Evolutionary conservation across 2,797 vertebrate species (phyloP).

Genomic region (Ptychobarbus kaznakovi): DNA sequence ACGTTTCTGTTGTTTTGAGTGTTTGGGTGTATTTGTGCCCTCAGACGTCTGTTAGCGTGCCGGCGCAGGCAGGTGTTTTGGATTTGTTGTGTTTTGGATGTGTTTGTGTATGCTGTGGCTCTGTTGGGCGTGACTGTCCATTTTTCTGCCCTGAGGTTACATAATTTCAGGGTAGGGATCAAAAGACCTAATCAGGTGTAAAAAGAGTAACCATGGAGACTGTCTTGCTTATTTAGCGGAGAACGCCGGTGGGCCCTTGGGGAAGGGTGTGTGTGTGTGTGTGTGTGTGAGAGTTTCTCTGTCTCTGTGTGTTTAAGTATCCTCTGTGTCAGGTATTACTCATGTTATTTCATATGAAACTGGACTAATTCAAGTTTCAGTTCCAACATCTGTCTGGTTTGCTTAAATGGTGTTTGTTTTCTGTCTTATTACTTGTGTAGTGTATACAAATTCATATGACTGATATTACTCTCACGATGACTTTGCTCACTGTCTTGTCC

Average conservation of each 20-base stretch:
- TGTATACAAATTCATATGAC: neutral
- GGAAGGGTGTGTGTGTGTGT: conserved; percentile 50
- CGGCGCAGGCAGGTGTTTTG: conserved; percentile 10
- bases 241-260: conserved; percentile 55
- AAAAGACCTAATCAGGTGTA: conserved; percentile 69
- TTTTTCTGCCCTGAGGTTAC: conserved; percentile 56
- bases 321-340: conserved; percentile 48
- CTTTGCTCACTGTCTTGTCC: neutral
- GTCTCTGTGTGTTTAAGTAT: conserved; percentile 57
- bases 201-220: conserved; percentile 62
- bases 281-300: conserved; percentile 31
- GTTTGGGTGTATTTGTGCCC: conserved; percentile 54
- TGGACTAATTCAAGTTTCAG: conserved; percentile 25
- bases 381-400: neutral
- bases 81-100: conserved; percentile 33
- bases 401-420: neutral
- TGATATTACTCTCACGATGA: neutral
- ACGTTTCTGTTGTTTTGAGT: conserved; percentile 62
- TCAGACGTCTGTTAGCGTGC: conserved; percentile 25
- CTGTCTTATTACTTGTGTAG: neutral
- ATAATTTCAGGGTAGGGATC: conserved; percentile 65
- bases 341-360: conserved; percentile 22
- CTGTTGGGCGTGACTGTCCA: conserved; percentile 55
- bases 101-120: conserved; percentile 29
- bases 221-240: conserved; percentile 59